Conservation (phyloP, 2,113 vertebrate genomes). For the Petromus typicus region DNA sequence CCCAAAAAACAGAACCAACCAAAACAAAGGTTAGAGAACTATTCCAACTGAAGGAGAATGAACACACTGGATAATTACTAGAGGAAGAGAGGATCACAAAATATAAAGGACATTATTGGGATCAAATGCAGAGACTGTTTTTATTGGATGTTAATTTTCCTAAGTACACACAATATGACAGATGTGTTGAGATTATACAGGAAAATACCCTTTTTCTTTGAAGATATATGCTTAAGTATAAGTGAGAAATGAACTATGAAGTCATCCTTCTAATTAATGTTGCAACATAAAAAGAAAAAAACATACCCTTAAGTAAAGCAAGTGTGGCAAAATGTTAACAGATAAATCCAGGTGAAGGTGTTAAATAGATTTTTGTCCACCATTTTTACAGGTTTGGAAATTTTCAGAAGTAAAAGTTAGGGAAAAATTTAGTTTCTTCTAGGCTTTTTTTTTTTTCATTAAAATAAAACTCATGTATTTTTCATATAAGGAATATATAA, state of each 20-base stretch:
- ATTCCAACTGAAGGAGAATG: slow-evolving; percentile 25
- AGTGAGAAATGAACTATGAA: neutral
- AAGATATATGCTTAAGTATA: neutral
- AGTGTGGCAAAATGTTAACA: slow-evolving; percentile 28
- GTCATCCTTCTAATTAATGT: neutral
- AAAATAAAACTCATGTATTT: slow-evolving; percentile 22
- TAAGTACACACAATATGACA: neutral
- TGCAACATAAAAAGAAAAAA: neutral
- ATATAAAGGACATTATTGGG: neutral
- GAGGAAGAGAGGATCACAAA: neutral
- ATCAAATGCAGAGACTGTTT: neutral
- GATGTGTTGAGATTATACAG: neutral
- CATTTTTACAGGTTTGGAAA: neutral
- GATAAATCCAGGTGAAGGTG: slow-evolving; percentile 17
- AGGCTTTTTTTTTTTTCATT: slow-evolving; percentile 26
- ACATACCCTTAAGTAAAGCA: neutral
- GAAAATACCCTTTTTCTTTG: slow-evolving; percentile 16
- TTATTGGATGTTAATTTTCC: neutral
- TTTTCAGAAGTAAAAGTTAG: slow-evolving; percentile 11
- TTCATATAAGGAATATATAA: neutral
- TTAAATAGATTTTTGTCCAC: neutral
- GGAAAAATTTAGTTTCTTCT: neutral
- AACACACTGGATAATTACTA: neutral
- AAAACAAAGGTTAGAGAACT: neutral
- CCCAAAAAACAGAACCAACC: neutral